Base-by-base conservation (phyloP, 2,113 vertebrate genomes). In the Octodon degus region DNA sequence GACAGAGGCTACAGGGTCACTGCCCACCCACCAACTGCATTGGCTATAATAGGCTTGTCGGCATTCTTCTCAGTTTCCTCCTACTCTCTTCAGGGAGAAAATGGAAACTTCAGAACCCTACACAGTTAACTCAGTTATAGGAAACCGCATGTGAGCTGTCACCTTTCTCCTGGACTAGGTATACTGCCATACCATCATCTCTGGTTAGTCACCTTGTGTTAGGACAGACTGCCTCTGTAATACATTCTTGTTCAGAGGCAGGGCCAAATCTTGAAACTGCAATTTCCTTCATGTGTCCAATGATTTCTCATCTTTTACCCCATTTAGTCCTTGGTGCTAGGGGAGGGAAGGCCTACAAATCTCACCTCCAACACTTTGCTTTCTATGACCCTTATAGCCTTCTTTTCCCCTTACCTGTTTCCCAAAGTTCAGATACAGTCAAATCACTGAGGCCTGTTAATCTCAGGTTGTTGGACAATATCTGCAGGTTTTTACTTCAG, bases 51-150 rank as follows among this genome's bases (percentile, higher is more conserved):
- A 22, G 63, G 67, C 17, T 74, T 62, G 30, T 6, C 43, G 47
- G 47, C 27, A 74, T 20, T 67, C 30, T 72, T 22, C 24, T 55
- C 5, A n/a, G 27, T 24, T 80, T 30, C n/a, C 16, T 87, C n/a
- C 86, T 0, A 0, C n/a, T 85, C 4, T n/a, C 30, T 53, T 60
- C 4, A 84, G 60, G n/a, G 14, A 77, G 87, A 25, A 58, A 27
- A 17, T 67, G 58, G 77, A 90, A 95, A 93, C 70, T 94, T 58
- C 47, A 93, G 86, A 76, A 43, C 7, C 25, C 40, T 91, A 60
- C 25, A 63, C 19, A 79, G 17, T 40, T 40, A 55, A 88, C 27
- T 16, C 25, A 63, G 11, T 62, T 34, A 65, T 43, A 53, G 82
- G 27, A 94, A 96, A 81, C 47, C 40, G 34, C 67, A 7, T 88